These are phyloP conservation scores for Capreolus pygargus DNA, from an alignment of 2,113 vertebrate species.

Conservation along the genomic window DNA sequence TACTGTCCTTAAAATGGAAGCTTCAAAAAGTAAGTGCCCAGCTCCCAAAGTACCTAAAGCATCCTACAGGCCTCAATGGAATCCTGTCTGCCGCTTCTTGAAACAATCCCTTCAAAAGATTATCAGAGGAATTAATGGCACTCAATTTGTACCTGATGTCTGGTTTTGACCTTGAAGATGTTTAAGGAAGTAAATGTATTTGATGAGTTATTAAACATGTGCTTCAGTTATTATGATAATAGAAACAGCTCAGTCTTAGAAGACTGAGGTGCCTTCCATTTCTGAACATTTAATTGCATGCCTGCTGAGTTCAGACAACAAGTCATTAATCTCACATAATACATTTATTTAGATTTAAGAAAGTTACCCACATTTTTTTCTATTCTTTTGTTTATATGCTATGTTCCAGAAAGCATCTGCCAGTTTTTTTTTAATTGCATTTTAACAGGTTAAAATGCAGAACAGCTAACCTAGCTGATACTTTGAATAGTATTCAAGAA, in stretches of 20 bases:
- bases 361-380: conserved; percentile 71
- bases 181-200: conserved; percentile 73
- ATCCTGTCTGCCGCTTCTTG: background rate
- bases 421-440: background rate
- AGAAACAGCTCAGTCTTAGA: conserved; percentile 75
- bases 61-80: background rate
- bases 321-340: conserved; percentile 75
- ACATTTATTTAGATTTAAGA: conserved; percentile 72
- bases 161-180: conserved; percentile 74
- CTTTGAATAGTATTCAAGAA: background rate
- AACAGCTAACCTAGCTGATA: background rate
- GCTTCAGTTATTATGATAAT: conserved; percentile 78
- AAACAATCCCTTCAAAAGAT: background rate
- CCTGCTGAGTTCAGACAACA: conserved; percentile 74
- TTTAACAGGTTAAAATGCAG: background rate
- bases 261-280: conserved; percentile 77
- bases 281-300: conserved; percentile 80
- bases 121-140: conserved; percentile 15
- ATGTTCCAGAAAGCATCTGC: background rate
- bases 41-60: background rate
- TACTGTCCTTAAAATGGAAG: background rate
- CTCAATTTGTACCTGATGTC: conserved; percentile 53
- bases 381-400: background rate
- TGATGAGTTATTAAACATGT: conserved; percentile 75
- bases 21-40: background rate